Percentiles rank a stretch among this genome's conserved stretches.
phyloP scores from a whole-genome alignment of 2,797 vertebrate genomes.

The Poecilia velifera region DNA sequence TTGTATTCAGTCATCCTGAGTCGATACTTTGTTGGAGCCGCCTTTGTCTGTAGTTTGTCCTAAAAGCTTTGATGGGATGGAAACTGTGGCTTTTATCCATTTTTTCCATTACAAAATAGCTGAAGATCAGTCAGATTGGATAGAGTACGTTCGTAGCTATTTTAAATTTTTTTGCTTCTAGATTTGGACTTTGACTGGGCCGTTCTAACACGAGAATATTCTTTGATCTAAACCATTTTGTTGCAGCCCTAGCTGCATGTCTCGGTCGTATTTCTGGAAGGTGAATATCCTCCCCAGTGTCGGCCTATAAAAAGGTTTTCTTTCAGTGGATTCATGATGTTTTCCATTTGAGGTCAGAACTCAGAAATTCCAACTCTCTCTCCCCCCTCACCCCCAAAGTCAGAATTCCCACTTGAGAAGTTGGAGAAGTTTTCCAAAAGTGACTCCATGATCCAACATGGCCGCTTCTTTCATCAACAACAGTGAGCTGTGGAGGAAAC shows the following conservation, averaged over 20 bases:
- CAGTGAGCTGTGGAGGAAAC: too few species aligned
- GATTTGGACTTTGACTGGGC: not conserved
- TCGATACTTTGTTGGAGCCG: not conserved
- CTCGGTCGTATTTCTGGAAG: not conserved
- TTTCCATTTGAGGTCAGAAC: not conserved
- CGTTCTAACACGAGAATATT: not conserved
- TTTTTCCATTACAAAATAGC: not conserved
- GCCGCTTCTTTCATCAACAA: too few species aligned
- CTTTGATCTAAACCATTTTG: not conserved
- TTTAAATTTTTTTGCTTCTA: rapidly evolving
- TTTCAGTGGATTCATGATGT: not conserved
- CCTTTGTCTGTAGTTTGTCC: not conserved
- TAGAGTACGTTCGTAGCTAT: not conserved
- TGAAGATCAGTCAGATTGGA: not conserved
- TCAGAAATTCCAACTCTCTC: not conserved
- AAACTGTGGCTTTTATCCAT: not conserved
- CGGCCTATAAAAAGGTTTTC: not conserved
- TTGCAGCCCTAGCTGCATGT: not conserved
- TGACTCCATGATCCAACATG: too few species aligned
- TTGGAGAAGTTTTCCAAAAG: too few species aligned
- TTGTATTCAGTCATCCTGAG: not conserved
- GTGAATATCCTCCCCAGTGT: not conserved
- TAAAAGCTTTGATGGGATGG: not conserved
- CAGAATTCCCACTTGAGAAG: too few species aligned
- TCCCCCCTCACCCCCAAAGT: too few species aligned